phyloP scores from a whole-genome alignment of 2,113 vertebrate species.

The Danionella cerebrum region DNA sequence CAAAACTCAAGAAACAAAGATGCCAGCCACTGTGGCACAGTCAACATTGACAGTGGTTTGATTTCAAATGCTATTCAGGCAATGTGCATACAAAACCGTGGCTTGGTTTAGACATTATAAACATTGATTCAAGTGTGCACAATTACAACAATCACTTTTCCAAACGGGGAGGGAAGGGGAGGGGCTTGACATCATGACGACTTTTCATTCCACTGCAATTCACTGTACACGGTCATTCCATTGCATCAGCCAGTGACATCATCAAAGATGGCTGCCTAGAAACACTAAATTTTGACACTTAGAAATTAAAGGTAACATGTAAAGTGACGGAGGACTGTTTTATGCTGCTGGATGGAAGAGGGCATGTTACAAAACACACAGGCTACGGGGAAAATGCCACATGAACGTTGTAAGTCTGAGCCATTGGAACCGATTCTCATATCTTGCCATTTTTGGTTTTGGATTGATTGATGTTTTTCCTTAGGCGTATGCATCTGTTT shows the following conservation, averaged over 20 bases:
- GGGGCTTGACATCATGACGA: constrained; percentile 44
- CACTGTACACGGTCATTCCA: constrained; percentile 43
- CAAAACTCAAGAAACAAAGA: constrained; percentile 35
- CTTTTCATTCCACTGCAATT: constrained; percentile 43
- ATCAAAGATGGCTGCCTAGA: constrained; percentile 39
- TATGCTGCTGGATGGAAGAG: constrained; percentile 9
- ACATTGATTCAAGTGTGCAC: constrained; percentile 43
- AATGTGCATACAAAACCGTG: constrained; percentile 46
- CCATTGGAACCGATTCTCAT: constrained; percentile 33
- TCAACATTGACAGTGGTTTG: constrained; percentile 39
- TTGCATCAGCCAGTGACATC: constrained; percentile 40
- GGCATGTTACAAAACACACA: constrained; percentile 35
- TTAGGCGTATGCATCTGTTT: constrained; percentile 34
- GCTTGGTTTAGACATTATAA: constrained; percentile 46
- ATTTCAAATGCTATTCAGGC: constrained; percentile 44
- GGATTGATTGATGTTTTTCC: constrained; percentile 54
- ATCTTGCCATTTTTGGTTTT: constrained; percentile 51
- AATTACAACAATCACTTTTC: constrained; percentile 44
- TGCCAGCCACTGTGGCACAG: constrained; percentile 33
- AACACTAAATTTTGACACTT: constrained; percentile 40
- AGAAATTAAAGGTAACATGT: constrained; percentile 38
- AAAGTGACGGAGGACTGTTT: constrained; percentile 38
- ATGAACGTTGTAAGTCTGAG: constrained; percentile 36
- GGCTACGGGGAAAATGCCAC: constrained; percentile 24
- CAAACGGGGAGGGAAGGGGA: constrained; percentile 12